These are phyloP conservation scores for Xanthia icteritia DNA, from an alignment of 2,888 invertebrate genomes.

Conservation along the genomic window DNA sequence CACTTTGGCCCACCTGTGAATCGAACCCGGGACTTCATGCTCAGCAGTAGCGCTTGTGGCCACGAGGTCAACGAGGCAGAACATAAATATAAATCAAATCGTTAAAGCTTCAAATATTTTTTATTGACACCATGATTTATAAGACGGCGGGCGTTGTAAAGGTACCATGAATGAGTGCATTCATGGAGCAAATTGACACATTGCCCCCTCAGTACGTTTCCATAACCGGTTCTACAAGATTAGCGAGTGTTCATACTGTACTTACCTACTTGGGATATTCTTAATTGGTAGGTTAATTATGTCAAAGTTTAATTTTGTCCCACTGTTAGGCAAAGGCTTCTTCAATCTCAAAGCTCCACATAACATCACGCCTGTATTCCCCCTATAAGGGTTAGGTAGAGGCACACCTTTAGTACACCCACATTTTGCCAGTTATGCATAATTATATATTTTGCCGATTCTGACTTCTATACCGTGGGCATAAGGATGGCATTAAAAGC, in stretches of 20 bases:
- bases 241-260: slow-evolving; percentile 24
- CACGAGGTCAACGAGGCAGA: too few relatives aligned
- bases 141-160: slow-evolving; percentile 1
- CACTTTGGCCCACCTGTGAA: neutral
- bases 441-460: too few relatives aligned
- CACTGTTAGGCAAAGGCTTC: neutral
- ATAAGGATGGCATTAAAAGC: too few relatives aligned
- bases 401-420: too few relatives aligned
- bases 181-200: slow-evolving; percentile 40
- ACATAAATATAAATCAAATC: slow-evolving; percentile 8
- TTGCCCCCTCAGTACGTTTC: slow-evolving; percentile 52
- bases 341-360: neutral
- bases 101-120: neutral
- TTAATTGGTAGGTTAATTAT: slow-evolving; percentile 30
- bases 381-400: neutral
- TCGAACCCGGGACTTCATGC: neutral
- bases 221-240: slow-evolving; percentile 32
- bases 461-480: too few relatives aligned
- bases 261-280: neutral
- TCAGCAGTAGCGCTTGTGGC: neutral
- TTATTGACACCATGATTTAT: neutral
- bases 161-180: slow-evolving; percentile 40
- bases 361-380: neutral
- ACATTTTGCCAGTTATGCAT: too few relatives aligned
- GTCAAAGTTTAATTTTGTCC: neutral